Percentiles rank a stretch among this genome's conserved stretches.
phyloP scores from a whole-genome alignment of 2,888 invertebrate genomes.

The Leistus spinibarbis region DNA sequence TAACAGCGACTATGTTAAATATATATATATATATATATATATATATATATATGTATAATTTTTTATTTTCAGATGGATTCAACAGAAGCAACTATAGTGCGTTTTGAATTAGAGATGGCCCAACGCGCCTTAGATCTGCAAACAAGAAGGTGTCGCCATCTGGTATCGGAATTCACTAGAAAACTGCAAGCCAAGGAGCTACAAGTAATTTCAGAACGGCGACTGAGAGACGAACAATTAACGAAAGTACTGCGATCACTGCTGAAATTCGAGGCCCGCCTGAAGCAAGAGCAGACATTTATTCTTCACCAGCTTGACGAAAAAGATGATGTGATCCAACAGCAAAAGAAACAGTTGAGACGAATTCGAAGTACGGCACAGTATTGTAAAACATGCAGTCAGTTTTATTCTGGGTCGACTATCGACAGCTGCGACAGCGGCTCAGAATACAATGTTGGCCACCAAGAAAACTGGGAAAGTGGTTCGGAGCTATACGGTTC shows the following conservation, averaged over 20 bases:
- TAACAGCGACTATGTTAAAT: no score
- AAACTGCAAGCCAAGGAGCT: constrained; percentile 66
- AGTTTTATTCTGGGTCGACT: constrained; percentile 51
- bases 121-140: constrained; percentile 70
- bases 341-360: constrained; percentile 72
- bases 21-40: not conserved
- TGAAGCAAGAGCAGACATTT: constrained; percentile 74
- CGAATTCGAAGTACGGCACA: constrained; percentile 64
- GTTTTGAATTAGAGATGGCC: constrained; percentile 70
- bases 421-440: constrained; percentile 55
- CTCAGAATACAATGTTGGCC: constrained; percentile 52
- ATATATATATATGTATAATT: constrained; percentile 43
- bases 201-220: constrained; percentile 65
- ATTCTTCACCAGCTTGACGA: constrained; percentile 71
- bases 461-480: constrained; percentile 56
- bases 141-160: constrained; percentile 70
- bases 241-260: constrained; percentile 73
- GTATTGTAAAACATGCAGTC: constrained; percentile 56
- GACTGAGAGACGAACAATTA: constrained; percentile 72
- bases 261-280: constrained; percentile 72
- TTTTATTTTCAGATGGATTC: constrained; percentile 68
- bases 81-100: constrained; percentile 64
- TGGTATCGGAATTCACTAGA: constrained; percentile 69
- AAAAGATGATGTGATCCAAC: constrained; percentile 73
- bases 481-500: constrained; percentile 56